These are phyloP conservation scores for Drosophila bunnanda DNA, from an alignment of 2,888 invertebrate genomes.

Conservation along the genomic window DNA sequence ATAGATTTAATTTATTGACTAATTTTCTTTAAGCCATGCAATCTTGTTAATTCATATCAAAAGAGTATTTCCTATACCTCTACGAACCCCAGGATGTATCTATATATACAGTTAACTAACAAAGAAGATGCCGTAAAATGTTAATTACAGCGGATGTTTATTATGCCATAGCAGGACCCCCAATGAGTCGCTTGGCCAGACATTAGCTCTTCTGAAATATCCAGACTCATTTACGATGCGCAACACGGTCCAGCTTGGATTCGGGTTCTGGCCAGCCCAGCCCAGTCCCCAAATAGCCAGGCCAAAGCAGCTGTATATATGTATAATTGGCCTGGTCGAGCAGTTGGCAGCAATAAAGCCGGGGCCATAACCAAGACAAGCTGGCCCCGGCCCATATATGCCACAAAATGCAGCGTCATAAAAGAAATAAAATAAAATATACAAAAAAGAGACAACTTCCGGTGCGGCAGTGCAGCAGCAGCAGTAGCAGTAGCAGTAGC, in stretches of 20 bases:
- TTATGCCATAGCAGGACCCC: slow-evolving; percentile 34
- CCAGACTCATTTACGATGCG: slow-evolving; percentile 61
- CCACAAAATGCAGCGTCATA: slow-evolving; percentile 64
- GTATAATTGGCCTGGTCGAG: slow-evolving; percentile 56
- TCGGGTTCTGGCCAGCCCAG: slow-evolving; percentile 20
- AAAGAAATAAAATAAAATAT: slow-evolving; percentile 42
- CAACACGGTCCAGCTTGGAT: slow-evolving; percentile 47
- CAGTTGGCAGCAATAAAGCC: slow-evolving; percentile 26
- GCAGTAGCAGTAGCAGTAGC: neutral
- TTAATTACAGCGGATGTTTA: slow-evolving; percentile 61
- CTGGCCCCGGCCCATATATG: slow-evolving; percentile 54
- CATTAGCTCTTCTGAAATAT: slow-evolving; percentile 55
- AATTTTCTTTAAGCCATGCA: no score
- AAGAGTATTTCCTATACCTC: neutral
- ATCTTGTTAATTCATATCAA: neutral
- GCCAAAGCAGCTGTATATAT: slow-evolving; percentile 41
- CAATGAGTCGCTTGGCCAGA: slow-evolving; percentile 48
- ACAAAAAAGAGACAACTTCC: slow-evolving; percentile 37
- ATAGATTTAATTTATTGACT: no score
- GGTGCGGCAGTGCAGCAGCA: slow-evolving; percentile 4
- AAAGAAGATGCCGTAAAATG: slow-evolving; percentile 52
- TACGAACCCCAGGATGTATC: neutral
- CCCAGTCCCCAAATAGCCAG: slow-evolving; percentile 51
- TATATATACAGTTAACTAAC: slow-evolving; percentile 14
- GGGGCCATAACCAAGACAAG: slow-evolving; percentile 5